Conservation (phyloP, 2,113 vertebrate species). For the Channa argus region DNA sequence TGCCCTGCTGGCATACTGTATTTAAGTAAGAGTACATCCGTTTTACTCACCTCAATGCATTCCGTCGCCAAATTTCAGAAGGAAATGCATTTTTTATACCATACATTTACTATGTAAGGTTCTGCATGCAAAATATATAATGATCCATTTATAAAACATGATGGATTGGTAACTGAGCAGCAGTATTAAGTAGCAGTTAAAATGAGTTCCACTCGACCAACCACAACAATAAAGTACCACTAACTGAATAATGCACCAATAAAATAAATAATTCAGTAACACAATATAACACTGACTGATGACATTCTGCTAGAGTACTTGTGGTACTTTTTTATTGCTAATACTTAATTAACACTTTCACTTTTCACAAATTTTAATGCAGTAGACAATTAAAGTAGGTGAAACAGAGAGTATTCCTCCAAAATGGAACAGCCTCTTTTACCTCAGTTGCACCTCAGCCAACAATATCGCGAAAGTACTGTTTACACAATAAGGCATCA, state of each 20-base stretch:
- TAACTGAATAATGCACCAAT: background rate
- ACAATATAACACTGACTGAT: background rate
- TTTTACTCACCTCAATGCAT: background rate
- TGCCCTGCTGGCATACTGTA: constrained; percentile 27
- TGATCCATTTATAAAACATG: too few relatives aligned
- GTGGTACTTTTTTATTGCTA: background rate
- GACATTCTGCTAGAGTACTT: background rate
- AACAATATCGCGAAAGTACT: too few relatives aligned
- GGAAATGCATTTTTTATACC: background rate
- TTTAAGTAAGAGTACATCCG: too few relatives aligned
- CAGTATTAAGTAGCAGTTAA: background rate
- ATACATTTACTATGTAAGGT: background rate
- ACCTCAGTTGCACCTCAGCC: background rate
- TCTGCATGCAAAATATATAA: background rate
- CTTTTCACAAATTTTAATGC: too few relatives aligned
- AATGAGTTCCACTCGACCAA: background rate
- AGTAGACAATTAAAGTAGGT: too few relatives aligned
- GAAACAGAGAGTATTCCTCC: background rate
- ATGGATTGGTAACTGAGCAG: background rate
- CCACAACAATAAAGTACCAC: background rate
- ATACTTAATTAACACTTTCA: background rate
- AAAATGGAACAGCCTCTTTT: background rate
- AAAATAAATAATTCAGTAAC: background rate
- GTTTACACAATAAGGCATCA: too few relatives aligned
- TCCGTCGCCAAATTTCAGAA: background rate